These are phyloP conservation scores for Crotalus adamanteus DNA, from an alignment of 2,797 vertebrate genomes.

Conservation along the genomic window DNA sequence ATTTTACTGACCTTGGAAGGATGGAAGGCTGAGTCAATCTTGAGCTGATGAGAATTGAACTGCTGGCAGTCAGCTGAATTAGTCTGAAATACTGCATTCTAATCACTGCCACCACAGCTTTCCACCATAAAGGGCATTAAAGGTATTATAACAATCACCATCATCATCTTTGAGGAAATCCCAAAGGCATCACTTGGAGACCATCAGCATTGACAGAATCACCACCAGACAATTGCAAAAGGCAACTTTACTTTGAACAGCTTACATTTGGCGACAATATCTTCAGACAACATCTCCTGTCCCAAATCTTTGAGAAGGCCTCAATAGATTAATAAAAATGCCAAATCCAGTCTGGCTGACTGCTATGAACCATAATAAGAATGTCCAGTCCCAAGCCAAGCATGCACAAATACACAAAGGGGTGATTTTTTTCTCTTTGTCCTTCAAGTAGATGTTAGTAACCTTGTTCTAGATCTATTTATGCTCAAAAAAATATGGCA, in stretches of 20 bases:
- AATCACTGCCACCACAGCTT: neutral
- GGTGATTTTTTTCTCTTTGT: neutral
- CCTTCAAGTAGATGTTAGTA: neutral
- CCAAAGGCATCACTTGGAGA: neutral
- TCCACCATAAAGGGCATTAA: neutral
- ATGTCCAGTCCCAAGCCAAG: neutral
- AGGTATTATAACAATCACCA: neutral
- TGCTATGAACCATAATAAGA: neutral
- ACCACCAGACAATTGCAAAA: neutral
- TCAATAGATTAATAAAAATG: neutral
- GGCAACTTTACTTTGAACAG: neutral
- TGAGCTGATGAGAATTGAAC: neutral
- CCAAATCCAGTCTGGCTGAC: neutral
- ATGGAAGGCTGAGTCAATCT: neutral
- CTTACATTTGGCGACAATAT: neutral
- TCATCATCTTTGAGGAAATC: neutral
- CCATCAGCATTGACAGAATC: neutral
- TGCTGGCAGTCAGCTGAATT: neutral
- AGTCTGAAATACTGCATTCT: neutral
- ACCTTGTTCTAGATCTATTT: neutral
- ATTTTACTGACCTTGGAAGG: neutral
- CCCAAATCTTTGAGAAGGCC: neutral
- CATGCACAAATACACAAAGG: neutral
- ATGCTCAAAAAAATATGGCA: neutral
- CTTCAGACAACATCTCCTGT: neutral